Evolutionary conservation across 2,797 vertebrate genomes (phyloP).

Genomic region (Anas georgica): DNA sequence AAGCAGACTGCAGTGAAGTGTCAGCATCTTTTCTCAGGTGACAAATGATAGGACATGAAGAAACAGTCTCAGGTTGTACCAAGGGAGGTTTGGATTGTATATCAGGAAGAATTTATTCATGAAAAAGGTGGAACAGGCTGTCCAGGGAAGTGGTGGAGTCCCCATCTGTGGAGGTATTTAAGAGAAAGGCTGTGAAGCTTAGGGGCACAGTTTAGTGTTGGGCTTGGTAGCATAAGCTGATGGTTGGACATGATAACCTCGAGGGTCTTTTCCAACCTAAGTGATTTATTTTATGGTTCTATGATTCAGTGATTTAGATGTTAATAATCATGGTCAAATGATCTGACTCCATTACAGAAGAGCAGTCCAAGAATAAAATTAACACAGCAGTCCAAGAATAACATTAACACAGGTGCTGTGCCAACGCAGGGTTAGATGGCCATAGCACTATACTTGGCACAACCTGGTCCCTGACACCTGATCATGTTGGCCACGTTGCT

Average conservation of each 20-base stretch:
- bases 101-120: background rate
- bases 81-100: background rate
- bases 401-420: accelerated
- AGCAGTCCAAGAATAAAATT: background rate
- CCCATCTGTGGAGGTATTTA: background rate
- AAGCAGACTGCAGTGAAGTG: background rate
- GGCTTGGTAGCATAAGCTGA: background rate
- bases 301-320: background rate
- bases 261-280: background rate
- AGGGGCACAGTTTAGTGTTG: background rate
- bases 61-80: background rate
- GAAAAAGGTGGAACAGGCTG: background rate
- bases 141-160: background rate
- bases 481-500: background rate
- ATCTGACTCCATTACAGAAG: too few species aligned
- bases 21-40: background rate
- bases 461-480: background rate
- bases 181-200: background rate
- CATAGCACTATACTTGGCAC: accelerated
- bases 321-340: background rate
- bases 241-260: background rate
- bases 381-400: background rate
- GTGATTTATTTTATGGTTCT: background rate
- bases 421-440: background rate
- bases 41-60: background rate